phyloP scores from a whole-genome alignment of 2,113 vertebrate species.

The Urocynchramus pylzowi region DNA sequence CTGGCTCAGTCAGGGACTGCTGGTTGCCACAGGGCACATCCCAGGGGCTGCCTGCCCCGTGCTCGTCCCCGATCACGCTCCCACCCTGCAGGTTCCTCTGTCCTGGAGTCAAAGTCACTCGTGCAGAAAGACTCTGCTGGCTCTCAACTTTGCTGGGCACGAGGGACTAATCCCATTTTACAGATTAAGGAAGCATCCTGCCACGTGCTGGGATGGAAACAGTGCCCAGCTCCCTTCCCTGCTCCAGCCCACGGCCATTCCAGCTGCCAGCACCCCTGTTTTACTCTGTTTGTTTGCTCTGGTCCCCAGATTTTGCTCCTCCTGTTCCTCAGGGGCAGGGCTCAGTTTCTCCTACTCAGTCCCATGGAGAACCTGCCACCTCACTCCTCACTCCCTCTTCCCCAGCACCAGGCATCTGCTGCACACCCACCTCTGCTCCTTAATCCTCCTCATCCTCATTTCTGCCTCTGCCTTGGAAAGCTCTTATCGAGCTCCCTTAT shows the following conservation, averaged over 20 bases:
- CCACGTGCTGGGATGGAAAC: background rate
- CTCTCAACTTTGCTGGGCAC: background rate
- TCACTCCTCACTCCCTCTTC: background rate
- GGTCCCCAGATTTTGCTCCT: background rate
- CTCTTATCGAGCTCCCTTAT: background rate
- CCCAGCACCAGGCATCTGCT: background rate
- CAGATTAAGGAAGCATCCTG: background rate
- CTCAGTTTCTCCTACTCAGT: background rate
- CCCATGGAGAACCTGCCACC: too few relatives aligned
- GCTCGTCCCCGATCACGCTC: fast-evolving
- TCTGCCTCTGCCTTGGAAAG: background rate
- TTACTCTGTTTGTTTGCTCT: fast-evolving
- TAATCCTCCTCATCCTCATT: conserved; percentile 3
- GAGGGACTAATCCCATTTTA: background rate
- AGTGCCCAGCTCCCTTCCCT: background rate
- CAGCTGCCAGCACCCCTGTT: background rate
- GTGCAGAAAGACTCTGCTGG: fast-evolving
- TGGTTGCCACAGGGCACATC: background rate
- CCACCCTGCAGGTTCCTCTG: background rate
- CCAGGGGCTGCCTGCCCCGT: fast-evolving
- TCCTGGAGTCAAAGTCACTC: background rate
- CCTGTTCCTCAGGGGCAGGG: background rate
- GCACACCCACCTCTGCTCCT: background rate
- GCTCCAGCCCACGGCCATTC: fast-evolving
- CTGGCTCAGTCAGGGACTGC: fast-evolving